Conservation (phyloP, 2,888 invertebrate species). For the Coenonympha arcania region DNA sequence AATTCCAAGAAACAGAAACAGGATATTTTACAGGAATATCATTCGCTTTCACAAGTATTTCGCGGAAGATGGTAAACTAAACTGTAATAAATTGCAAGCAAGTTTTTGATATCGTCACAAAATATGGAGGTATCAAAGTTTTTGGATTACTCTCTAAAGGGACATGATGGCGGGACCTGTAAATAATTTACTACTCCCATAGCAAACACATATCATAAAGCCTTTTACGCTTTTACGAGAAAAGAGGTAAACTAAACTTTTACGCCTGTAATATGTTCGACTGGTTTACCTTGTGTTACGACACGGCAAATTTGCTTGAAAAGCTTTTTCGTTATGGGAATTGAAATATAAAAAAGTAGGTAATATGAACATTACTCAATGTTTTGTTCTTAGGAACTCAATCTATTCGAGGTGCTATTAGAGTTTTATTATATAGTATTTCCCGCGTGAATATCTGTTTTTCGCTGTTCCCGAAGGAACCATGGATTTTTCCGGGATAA, state of each 20-base stretch:
- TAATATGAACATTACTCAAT: neutral
- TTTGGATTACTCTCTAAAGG: neutral
- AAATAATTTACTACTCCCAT: constrained; percentile 5
- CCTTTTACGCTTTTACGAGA: neutral
- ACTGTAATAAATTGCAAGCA: neutral
- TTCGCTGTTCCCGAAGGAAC: too few relatives aligned
- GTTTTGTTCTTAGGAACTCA: too few relatives aligned
- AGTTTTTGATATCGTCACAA: neutral
- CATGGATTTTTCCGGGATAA: too few relatives aligned
- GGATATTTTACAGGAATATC: too few relatives aligned
- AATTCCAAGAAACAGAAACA: too few relatives aligned
- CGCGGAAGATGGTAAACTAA: too few relatives aligned
- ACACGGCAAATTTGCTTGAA: neutral
- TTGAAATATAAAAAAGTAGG: neutral
- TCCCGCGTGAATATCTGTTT: too few relatives aligned
- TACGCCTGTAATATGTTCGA: neutral
- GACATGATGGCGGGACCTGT: neutral
- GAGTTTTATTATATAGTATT: too few relatives aligned
- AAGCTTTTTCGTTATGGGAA: neutral
- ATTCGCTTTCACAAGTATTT: too few relatives aligned
- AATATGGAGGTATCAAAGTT: neutral
- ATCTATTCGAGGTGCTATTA: too few relatives aligned
- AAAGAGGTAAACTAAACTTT: neutral
- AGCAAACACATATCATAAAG: neutral
- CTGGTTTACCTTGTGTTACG: neutral